Base-by-base conservation (phyloP, 2,797 vertebrate species). In the Sebastes iracundus region DNA sequence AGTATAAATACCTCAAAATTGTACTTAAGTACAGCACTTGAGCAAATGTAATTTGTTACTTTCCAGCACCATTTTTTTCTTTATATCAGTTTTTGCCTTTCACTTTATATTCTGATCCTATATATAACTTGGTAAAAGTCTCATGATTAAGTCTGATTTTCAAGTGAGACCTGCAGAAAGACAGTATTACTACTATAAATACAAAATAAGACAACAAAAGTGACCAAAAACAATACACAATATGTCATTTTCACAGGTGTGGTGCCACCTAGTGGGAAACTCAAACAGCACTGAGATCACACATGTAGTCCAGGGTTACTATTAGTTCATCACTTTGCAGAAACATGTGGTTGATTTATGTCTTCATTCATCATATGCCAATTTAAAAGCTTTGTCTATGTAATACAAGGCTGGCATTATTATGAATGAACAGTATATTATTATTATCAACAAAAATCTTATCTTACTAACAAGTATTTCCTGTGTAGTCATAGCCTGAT, bases 201-300 rank as follows among this genome's bases (percentile, higher is more conserved):
- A 46, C 16, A 46, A 46, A 46, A 46, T 18, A 46, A 46, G 42
- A 46, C 0, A 0, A 46, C 0, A 20, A 18, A 42, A 46, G 16
- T 46, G 16, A 46, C 16, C 42, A 46, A 46, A 46, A 46, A 46
- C 2, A 38, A 0, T 14, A 14, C 35, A 38, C 42, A 18, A 18
- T 14, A 46, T 0, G 42, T 0, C 42, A 46, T 52, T 14, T n/a
- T 18, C 6, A 22, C 32, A 5, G n/a, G 7, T 69, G 13, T 56
- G 9, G 66, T 68, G 49, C 32, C 49, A 69, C 49, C 66, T 53
- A 30, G 20, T 69, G 66, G 66, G 46, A 16, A 16, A 13, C 4
- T 69, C 6, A n/a, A 6, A 62, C 6, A 62, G 30, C 30, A 33
- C 60, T 22, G 60, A n/a, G 11, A 35, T 35, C 4, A 35, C 0